phyloP scores from a whole-genome alignment of 2,888 invertebrate species.

The Bugula neritina region DNA sequence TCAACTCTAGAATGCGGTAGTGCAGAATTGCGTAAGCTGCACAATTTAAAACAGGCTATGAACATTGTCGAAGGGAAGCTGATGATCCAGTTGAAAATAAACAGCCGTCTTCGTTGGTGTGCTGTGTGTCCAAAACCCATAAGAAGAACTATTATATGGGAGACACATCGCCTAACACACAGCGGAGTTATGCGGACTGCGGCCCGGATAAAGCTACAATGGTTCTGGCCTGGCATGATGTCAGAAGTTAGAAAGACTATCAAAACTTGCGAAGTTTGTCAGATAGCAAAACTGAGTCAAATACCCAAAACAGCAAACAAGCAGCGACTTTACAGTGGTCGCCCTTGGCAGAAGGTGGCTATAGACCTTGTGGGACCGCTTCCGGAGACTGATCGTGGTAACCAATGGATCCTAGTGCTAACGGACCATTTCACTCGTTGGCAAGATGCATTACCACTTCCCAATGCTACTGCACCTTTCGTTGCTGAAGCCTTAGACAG shows the following conservation, averaged over 20 bases:
- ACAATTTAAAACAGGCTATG: neutral
- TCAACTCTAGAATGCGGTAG: neutral
- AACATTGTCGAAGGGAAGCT: neutral
- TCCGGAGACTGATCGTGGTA: neutral
- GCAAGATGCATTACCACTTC: neutral
- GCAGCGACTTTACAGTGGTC: neutral
- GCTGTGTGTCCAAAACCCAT: neutral
- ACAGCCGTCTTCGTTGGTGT: neutral
- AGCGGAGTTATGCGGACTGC: neutral
- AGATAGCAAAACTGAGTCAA: neutral
- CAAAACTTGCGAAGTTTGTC: neutral
- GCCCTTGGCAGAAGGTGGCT: neutral
- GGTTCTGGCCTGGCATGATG: neutral
- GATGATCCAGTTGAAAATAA: neutral
- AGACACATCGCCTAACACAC: neutral
- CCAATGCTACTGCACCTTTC: neutral
- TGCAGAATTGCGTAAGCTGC: neutral
- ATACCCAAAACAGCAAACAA: neutral
- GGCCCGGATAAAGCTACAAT: neutral
- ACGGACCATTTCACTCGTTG: neutral
- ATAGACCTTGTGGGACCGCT: neutral
- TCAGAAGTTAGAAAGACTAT: neutral
- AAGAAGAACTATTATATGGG: neutral
- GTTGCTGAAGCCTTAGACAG: neutral
- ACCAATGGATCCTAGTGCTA: neutral